Evolutionary conservation across 2,797 vertebrate genomes (phyloP).

Genomic region (Scarus forsteni): DNA sequence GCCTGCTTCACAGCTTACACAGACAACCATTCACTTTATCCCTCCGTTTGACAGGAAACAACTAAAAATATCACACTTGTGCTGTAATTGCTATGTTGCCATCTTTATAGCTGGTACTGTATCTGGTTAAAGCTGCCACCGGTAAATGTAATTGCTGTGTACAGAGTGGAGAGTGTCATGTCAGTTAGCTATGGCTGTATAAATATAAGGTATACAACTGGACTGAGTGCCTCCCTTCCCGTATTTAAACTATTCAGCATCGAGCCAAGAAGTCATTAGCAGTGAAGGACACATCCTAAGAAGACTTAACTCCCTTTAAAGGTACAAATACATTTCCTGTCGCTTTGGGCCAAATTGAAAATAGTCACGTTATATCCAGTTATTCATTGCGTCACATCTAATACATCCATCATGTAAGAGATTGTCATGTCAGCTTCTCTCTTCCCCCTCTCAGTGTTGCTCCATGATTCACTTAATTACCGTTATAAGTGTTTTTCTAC

Average conservation of each 20-base stretch:
- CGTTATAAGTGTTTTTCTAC: conserved; percentile 80
- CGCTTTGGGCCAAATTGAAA: conserved; percentile 45
- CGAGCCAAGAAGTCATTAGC: conserved; percentile 70
- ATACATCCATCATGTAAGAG: conserved; percentile 22
- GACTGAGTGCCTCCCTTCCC: conserved; percentile 75
- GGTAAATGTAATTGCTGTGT: conserved; percentile 86
- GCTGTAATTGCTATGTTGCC: conserved; percentile 83
- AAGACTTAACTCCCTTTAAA: conserved; percentile 42
- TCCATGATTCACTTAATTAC: conserved; percentile 78
- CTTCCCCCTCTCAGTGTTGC: conserved; percentile 48
- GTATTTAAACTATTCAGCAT: conserved; percentile 65
- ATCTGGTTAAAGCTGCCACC: conserved; percentile 82
- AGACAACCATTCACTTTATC: conserved; percentile 78
- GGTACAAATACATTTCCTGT: conserved; percentile 56
- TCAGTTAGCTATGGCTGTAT: conserved; percentile 81
- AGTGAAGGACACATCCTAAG: conserved; percentile 49
- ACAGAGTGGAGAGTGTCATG: conserved; percentile 81
- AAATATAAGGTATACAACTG: conserved; percentile 80
- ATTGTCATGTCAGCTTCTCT: conserved; percentile 45
- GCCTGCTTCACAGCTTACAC: conserved; percentile 62
- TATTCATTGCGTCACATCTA: conserved; percentile 35
- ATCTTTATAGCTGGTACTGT: conserved; percentile 83
- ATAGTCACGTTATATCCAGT: conserved; percentile 38
- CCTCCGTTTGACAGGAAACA: conserved; percentile 82
- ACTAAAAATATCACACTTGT: conserved; percentile 87